Evolutionary conservation across 2,113 vertebrate genomes (phyloP).

Genomic region (Melanocharis versteri): DNA sequence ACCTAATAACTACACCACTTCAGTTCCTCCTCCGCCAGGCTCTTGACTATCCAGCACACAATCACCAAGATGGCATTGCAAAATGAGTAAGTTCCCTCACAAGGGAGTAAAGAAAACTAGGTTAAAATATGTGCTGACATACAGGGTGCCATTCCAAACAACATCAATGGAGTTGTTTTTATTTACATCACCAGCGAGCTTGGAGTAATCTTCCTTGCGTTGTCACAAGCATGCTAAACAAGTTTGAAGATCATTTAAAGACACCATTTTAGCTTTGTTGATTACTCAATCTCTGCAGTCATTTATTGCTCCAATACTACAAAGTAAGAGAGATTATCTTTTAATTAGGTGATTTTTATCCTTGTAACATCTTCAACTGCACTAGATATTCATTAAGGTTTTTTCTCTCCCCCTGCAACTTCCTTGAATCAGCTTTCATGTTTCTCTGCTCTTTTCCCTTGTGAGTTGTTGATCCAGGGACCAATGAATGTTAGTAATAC

Average conservation of each 20-base stretch:
- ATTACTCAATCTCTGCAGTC: constrained; percentile 39
- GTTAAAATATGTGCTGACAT: constrained; percentile 22
- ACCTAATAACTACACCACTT: not conserved
- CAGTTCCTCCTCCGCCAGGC: not conserved
- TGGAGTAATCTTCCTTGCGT: not conserved
- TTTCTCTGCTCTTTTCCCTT: constrained; percentile 43
- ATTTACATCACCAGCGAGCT: constrained; percentile 34
- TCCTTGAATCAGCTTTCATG: constrained; percentile 61
- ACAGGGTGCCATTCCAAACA: not conserved
- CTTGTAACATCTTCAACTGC: constrained; percentile 37
- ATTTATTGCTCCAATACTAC: constrained; percentile 56
- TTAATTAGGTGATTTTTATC: constrained; percentile 66
- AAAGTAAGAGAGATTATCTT: constrained; percentile 61
- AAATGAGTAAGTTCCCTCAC: not conserved
- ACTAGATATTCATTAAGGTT: constrained; percentile 44
- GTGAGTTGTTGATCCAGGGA: constrained; percentile 42
- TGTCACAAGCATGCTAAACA: constrained; percentile 33
- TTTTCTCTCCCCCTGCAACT: constrained; percentile 19
- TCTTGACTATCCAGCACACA: not conserved
- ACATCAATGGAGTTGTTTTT: not conserved
- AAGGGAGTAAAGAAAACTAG: not conserved
- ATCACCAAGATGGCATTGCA: not conserved
- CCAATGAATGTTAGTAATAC: constrained; percentile 45
- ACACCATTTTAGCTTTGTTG: constrained; percentile 40
- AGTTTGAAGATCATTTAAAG: constrained; percentile 48